Conservation (phyloP, 2,888 invertebrate species). For the Ceratothoa steindachneri region DNA sequence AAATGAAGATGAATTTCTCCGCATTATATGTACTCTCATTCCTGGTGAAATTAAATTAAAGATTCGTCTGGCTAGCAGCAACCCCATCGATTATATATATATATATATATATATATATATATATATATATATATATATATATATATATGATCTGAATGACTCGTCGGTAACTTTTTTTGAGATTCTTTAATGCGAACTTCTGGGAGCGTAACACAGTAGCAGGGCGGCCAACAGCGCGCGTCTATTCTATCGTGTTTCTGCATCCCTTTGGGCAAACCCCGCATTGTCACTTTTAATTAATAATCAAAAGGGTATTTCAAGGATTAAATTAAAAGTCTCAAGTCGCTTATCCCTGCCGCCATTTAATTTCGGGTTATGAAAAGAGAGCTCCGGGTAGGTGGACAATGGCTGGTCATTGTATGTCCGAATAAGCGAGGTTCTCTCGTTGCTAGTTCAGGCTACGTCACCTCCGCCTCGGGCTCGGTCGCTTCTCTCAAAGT, state of each 20-base stretch:
- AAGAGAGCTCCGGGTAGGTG: background rate
- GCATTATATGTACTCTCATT: no score
- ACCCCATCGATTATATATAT: no score
- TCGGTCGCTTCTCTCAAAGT: background rate
- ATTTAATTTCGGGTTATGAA: background rate
- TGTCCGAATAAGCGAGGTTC: background rate
- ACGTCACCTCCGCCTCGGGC: background rate
- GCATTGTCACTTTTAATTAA: background rate
- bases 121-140: background rate
- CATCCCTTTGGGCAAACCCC: background rate
- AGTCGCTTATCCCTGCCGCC: background rate
- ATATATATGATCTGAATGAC: background rate
- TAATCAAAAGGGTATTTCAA: background rate
- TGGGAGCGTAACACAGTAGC: background rate
- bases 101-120: background rate
- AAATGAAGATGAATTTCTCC: no score
- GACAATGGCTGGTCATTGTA: background rate
- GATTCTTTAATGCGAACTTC: background rate
- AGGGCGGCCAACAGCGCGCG: background rate
- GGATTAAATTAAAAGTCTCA: background rate
- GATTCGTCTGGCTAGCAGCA: no score
- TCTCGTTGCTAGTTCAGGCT: background rate
- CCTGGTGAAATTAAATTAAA: no score
- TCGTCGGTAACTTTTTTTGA: background rate
- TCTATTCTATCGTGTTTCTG: background rate